Evolutionary conservation across 2,888 invertebrate species (phyloP).

Genomic region (Heliconius erato): DNA sequence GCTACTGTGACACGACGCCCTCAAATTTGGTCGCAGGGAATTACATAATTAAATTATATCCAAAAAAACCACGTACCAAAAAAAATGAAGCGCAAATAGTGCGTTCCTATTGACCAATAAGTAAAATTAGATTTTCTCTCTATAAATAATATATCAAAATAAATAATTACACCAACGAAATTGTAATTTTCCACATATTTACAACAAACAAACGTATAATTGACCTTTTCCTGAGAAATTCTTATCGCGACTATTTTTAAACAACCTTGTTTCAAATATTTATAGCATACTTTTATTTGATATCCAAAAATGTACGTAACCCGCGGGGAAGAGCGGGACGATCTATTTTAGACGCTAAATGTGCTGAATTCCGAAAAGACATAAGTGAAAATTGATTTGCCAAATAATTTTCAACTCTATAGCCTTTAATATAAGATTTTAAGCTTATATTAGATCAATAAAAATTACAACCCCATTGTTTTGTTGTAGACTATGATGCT

Average conservation of each 20-base stretch:
- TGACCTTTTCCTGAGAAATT: conserved; percentile 62
- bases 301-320: conserved; percentile 85
- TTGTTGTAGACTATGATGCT: conserved; percentile 48
- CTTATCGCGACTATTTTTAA: conserved; percentile 67
- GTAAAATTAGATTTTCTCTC: neutral
- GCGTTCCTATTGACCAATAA: neutral
- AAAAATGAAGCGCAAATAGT: neutral
- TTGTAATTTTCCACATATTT: neutral
- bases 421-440: conserved; percentile 21
- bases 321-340: conserved; percentile 71
- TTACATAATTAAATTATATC: no score
- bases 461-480: conserved; percentile 52
- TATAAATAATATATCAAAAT: neutral
- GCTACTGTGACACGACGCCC: no score
- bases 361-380: conserved; percentile 71
- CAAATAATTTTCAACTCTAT: conserved; percentile 69
- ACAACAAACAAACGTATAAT: conserved; percentile 50
- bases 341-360: conserved; percentile 76
- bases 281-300: conserved; percentile 80
- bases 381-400: conserved; percentile 63
- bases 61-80: neutral
- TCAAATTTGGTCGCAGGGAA: no score
- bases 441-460: conserved; percentile 57
- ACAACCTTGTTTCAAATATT: conserved; percentile 76
- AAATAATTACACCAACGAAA: neutral